Base-by-base conservation (phyloP, 2,113 vertebrate genomes). In the Micromys minutus region DNA sequence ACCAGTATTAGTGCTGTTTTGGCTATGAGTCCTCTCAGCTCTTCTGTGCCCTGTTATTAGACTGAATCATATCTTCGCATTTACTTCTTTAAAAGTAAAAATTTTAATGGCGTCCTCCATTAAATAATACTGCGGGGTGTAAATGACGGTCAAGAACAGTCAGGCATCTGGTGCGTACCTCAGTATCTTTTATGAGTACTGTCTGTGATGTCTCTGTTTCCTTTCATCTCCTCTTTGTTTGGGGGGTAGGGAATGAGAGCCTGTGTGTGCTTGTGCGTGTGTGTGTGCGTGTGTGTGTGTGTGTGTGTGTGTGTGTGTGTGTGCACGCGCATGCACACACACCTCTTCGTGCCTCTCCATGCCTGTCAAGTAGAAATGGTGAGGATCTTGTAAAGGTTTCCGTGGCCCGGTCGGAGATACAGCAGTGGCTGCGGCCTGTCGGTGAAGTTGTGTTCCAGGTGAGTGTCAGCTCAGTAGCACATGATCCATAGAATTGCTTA, bases 41-140 rank as follows among this genome's bases (percentile, higher is more conserved):
- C 57, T 80, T 91, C 47, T 75, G 29, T 24, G 57, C 86, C 26
- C 29, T 34, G 31, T 59, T 91, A 26, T n/a, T 45, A 67, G 55
- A 75, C 42, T 47, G 75, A 80, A 42, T 81, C 57, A 45, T 67
- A 34, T 34, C 7, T 4, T 42, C 45, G 67, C 47, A 75, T 90
- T 74, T 81, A 39, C 65, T 83, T 84, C 26, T 77, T 93, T 42
- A 74, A 39, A 77, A 90, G 42, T 31, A 80, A 74, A 92, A 63
- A 42, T 22, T 61, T 52, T 72, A 89, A 52, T 84, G 21, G 42
- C 19, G 12, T 65, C 83, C 88, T 76, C 50, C 76, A 67, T 67
- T 88, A 63, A 45, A 8, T 65, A 63, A 13, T 91, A 59, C 59
- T 75, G 15, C 36, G 42, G 19, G 47, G 34, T 71, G 50, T 47